These are phyloP conservation scores for Rotaria sp. DNA, from an alignment of 2,888 invertebrate species.

Conservation along the genomic window DNA sequence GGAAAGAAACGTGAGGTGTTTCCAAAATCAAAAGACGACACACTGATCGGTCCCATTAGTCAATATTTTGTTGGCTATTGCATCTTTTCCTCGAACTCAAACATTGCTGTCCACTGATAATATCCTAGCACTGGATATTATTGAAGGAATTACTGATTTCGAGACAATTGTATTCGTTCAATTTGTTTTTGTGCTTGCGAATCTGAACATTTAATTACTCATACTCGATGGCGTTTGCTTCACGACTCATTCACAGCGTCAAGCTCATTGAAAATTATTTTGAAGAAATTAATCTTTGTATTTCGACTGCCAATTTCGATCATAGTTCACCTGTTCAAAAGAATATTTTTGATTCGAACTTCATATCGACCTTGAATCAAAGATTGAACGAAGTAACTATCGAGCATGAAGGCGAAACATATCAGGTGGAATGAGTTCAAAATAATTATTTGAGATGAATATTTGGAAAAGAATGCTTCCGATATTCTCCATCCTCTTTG, in stretches of 20 bases:
- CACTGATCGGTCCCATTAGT: neutral
- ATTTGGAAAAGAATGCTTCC: neutral
- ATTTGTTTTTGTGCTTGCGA: neutral
- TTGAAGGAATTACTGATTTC: neutral
- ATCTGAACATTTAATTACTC: neutral
- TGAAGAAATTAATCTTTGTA: constrained; percentile 5
- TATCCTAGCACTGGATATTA: neutral
- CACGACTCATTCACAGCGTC: neutral
- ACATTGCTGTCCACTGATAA: neutral
- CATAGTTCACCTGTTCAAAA: neutral
- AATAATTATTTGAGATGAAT: neutral
- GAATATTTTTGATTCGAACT: neutral
- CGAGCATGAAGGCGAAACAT: neutral
- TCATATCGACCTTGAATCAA: neutral
- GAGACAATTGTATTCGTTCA: neutral
- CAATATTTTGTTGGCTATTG: neutral
- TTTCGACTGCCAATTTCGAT: neutral
- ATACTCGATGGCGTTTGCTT: neutral
- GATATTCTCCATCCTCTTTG: constrained; percentile 1
- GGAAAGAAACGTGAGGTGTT: neutral
- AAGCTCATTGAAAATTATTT: neutral
- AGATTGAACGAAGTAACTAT: neutral
- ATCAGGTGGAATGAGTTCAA: neutral
- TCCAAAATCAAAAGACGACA: neutral
- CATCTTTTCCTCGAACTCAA: neutral